Conservation (phyloP, 2,888 invertebrate species). For the Callyntrura sp. region DNA sequence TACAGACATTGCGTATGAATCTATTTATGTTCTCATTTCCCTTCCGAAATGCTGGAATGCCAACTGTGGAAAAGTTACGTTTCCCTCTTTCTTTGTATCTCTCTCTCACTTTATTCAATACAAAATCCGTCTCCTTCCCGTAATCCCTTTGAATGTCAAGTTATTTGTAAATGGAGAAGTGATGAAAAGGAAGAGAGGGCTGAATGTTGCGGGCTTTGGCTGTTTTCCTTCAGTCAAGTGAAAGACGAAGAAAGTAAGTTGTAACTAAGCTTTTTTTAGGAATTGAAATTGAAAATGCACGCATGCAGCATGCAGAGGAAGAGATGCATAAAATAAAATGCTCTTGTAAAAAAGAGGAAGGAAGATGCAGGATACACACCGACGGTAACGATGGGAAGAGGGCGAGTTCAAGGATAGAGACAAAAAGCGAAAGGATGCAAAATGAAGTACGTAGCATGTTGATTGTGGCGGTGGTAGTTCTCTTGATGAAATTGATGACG, state of each 20-base stretch:
- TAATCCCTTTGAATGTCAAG: constrained; percentile 60
- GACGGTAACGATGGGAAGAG: constrained; percentile 26
- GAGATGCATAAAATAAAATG: constrained; percentile 51
- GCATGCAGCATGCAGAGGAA: constrained; percentile 58
- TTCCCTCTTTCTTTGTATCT: constrained; percentile 12
- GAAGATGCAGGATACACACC: background rate
- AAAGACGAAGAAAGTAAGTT: constrained; percentile 5
- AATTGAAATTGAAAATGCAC: constrained; percentile 53
- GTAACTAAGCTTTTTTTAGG: constrained; percentile 45
- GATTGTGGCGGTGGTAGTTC: background rate
- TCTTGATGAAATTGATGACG: constrained; percentile 56
- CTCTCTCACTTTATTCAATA: constrained; percentile 25
- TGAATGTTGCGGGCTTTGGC: constrained; percentile 12
- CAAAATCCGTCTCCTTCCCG: background rate
- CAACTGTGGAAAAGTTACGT: background rate
- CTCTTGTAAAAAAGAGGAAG: constrained; percentile 6
- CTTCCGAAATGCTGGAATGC: background rate
- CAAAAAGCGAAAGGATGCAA: constrained; percentile 26
- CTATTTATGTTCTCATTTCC: constrained; percentile 28
- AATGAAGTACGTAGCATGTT: constrained; percentile 43
- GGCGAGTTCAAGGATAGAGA: background rate
- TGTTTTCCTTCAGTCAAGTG: background rate
- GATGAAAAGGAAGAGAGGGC: constrained; percentile 38
- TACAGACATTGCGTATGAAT: constrained; percentile 12
- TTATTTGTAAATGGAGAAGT: constrained; percentile 60